These are phyloP conservation scores for Protonibea diacanthus DNA, from an alignment of 2,797 vertebrate species.

Conservation along the genomic window DNA sequence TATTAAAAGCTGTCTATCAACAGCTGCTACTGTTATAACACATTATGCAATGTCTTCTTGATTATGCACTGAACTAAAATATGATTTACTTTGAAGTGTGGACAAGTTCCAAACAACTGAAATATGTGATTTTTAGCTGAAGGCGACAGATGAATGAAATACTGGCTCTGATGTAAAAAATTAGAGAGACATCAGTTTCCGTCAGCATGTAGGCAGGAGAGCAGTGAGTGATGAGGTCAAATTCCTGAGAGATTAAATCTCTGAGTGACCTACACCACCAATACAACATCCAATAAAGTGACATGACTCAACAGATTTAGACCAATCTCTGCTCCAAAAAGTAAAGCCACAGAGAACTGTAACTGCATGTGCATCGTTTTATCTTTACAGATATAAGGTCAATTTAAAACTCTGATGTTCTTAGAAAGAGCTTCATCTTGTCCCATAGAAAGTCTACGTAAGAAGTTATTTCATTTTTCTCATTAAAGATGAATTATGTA, in stretches of 20 bases:
- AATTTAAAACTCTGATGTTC: conserved; percentile 6
- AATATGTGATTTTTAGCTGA: conserved; percentile 19
- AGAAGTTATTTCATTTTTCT: too few species aligned
- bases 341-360: conserved; percentile 1
- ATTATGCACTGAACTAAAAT: neutral
- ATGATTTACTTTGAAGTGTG: neutral
- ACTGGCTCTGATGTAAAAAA: conserved; percentile 29
- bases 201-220: conserved; percentile 42
- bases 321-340: conserved; percentile 18
- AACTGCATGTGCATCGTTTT: neutral
- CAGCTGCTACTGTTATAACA: neutral
- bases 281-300: conserved; percentile 61
- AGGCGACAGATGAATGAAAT: neutral
- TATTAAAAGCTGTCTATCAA: conserved; percentile 23
- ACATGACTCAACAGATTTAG: conserved; percentile 52
- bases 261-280: conserved; percentile 51
- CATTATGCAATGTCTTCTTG: neutral
- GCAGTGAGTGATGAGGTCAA: conserved; percentile 52
- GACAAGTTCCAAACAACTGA: neutral
- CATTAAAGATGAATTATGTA: too few species aligned
- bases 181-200: conserved; percentile 39
- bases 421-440: neutral
- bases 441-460: neutral
- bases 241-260: conserved; percentile 75
- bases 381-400: conserved; percentile 10